Base-by-base conservation (phyloP, 1,140 invertebrate genomes). In the Sitophilus oryzae region DNA sequence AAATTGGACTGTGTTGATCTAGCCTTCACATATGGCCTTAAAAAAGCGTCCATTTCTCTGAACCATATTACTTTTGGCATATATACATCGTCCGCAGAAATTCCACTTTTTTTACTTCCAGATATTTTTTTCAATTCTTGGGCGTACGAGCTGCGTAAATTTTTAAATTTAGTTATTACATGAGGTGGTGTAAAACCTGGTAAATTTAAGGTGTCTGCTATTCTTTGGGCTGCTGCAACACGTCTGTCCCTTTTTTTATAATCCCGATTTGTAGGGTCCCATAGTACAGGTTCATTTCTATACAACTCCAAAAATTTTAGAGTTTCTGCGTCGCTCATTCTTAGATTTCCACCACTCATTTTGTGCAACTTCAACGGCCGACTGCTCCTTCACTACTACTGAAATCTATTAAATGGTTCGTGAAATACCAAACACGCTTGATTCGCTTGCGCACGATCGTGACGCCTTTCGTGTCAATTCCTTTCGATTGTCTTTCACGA, bases 121-220 rank as follows among this genome's bases (percentile, higher is more conserved):
- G 37, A 23, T 19, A 67, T 59, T 56, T 73, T 73, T 61, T 69
- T 66, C 45, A 54, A 21, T 48, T 58, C 51, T 43, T 58, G 56
- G n/a, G n/a, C n/a, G n/a, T n/a, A n/a, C 3, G 15, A 43, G 40
- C 46, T 56, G 14, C 40, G 50, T 41, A 60, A 52, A 56, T 56
- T 60, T 37, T 60, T 60, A 25, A 60, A 60, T 35, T 60, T 56
- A 25, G 36, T 41, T 44, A 56, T 42, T 20, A 60, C 53, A 42
- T 60, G 47, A 11, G 18, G 20, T 16, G 36, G 19, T 37, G 46
- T 45, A 42, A 59, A 59, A 40, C 46, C 46, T 40, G 36, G 16
- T 21, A 59, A 40, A 8, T 10, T 14, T 43, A 60, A 41, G 37
- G 34, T 48, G 21, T 21, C 10, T 15, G 52, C 48, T 40, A 60